Base-by-base conservation (phyloP, 2,888 invertebrate species). In the Hemicrepidius hirtus region DNA sequence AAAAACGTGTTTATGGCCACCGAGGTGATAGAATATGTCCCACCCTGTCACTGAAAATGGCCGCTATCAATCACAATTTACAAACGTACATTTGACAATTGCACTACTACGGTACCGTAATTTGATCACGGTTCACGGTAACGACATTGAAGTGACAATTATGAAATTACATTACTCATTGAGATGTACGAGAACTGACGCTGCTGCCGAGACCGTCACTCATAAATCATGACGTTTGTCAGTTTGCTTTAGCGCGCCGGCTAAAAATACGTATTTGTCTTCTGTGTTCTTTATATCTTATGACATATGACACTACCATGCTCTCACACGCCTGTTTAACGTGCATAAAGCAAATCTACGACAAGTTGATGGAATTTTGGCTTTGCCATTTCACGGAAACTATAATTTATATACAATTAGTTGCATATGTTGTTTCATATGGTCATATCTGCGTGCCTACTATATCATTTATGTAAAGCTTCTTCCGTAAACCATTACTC, bases 91-190 rank as follows among this genome's bases (percentile, higher is more conserved):
- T 79, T 78, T 78, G 81, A 81, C 82, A 80, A 82, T 81, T 79
- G 79, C 77, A 68, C 60, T 64, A 63, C 68, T 70, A 68, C 44
- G 76, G 78, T 72, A 57, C 74, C 75, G 83, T 84, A 84, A 84
- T 83, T 84, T 81, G 84, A 84, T 73, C 53, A 67, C 73, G 73
- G 68, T 70, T 84, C 81, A 82, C 81, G 79, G 80, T 82, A 84
- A 83, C 83, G 84, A 82, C 84, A 80, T 80, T 76, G 79, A 82
- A 83, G 82, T 85, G 85, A 85, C 85, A 85, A 85, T 85, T 85
- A 85, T 82, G 84, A 85, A 85, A 85, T 85, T 85, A 83, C 84
- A 85, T 85, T 84, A 84, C 83, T 85, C 84, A 85, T 83, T 83
- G 84, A 84, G 84, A 85, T 82, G 83, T 84, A 82, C 83, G 84